Evolutionary conservation across 2,113 vertebrate genomes (phyloP), one percentile per base, ranked within the genome.

Genomic region (Arenaria interpres): DNA sequence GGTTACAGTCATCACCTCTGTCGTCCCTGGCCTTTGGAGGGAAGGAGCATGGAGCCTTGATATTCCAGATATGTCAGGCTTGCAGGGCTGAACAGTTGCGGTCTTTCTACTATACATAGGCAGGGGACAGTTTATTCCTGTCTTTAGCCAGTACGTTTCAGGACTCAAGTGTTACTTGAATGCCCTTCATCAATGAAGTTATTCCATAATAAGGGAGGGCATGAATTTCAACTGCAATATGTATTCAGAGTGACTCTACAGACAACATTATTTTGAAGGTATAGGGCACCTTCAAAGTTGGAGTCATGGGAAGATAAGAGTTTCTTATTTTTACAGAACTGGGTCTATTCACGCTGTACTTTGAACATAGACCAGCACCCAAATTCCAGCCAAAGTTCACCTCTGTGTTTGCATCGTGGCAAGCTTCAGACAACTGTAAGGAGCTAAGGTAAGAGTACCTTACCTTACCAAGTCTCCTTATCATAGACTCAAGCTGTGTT

Each of bases 1-100:
- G 72, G 82, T 90, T 66, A 85, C 78, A 74, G 53, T 67, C 82
- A 62, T 73, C 89, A 93, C 95, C 96, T 84, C 72, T 88, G 72
- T 62, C 90, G 82, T 63, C 88, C 77, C 59, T 41, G 20, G 12
- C 63, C 91, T 94, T 74, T 63, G 51, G 75, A 84, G 85, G 51
- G 32, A 93, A 0, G 3, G 2, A 91, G n/a, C 43, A 50, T 1
- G 4, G 25, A 86, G 43, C n/a, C 43, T 88, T 88, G 88, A 67
- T 87, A 91, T 62, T 94, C 89, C 74, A 88, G 81, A 12, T 91
- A 95, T 3, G 23, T 76, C 92, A 93, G 50, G 37, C 39, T 66
- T 41, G 66, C 3, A 1, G 62, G 32, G 66, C 23, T 88, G 53
- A 94, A 53, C n/a, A 73, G 67, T 85, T 83, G 35, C 72, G 83